Percentiles rank a stretch among this genome's conserved stretches.
phyloP scores from a whole-genome alignment of 2,888 invertebrate genomes.

The Amphiduros pacificus region DNA sequence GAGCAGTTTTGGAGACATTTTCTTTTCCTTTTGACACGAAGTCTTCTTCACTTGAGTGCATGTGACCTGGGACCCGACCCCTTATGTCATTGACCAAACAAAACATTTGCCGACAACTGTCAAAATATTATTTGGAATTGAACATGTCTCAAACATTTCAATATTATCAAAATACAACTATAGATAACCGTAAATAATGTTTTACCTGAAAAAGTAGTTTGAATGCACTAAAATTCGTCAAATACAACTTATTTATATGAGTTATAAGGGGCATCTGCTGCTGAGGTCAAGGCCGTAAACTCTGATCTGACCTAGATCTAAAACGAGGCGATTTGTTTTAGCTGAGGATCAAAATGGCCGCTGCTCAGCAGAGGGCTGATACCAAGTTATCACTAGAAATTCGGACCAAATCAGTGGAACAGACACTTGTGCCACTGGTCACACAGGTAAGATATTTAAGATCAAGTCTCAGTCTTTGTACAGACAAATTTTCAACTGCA shows the following conservation, averaged over 20 bases:
- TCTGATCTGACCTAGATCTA: constrained; percentile 9
- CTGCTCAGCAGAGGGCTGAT: constrained; percentile 20
- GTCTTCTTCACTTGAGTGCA: too few relatives aligned
- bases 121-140: neutral
- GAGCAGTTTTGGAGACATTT: too few relatives aligned
- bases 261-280: neutral
- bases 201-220: too few relatives aligned
- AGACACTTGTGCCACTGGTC: constrained; percentile 88
- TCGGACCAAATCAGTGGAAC: constrained; percentile 91
- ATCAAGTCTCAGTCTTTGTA: neutral
- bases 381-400: constrained; percentile 69
- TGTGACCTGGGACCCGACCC: neutral
- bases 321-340: constrained; percentile 17
- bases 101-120: neutral
- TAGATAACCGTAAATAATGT: too few relatives aligned
- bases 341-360: constrained; percentile 26
- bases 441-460: constrained; percentile 77
- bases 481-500: neutral
- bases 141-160: neutral
- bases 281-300: neutral
- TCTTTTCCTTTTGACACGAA: too few relatives aligned
- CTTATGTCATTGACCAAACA: neutral
- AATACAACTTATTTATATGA: too few relatives aligned
- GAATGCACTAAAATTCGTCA: too few relatives aligned
- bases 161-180: neutral